Percentiles rank a stretch among this genome's conserved stretches.
These are phyloP conservation scores for Lipophrys pholis DNA, from an alignment of 2,113 vertebrate genomes.

Conservation along the genomic window DNA sequence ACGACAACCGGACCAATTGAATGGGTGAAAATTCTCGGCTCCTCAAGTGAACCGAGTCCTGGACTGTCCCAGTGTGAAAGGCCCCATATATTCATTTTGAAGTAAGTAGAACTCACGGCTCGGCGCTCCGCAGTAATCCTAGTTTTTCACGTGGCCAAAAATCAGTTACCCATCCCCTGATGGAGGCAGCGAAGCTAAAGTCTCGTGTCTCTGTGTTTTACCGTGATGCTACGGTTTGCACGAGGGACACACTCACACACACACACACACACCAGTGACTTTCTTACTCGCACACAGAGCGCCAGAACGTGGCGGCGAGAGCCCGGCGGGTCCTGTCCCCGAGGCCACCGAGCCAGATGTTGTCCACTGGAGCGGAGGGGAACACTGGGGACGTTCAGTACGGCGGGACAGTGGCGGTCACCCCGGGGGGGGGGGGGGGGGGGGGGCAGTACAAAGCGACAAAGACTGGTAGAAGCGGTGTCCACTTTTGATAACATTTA, in stretches of 20 bases:
- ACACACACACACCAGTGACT: background rate
- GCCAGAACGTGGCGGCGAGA: conserved; percentile 18
- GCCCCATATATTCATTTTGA: too few relatives aligned
- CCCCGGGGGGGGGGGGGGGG: conserved; percentile 15
- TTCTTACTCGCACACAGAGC: conserved; percentile 4
- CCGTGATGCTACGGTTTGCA: conserved; percentile 7
- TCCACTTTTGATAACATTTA: too few relatives aligned
- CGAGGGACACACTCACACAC: conserved; percentile 22
- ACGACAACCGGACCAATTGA: too few relatives aligned
- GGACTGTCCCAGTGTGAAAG: too few relatives aligned
- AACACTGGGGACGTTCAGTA: conserved; percentile 27
- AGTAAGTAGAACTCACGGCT: too few relatives aligned
- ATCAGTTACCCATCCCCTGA: background rate
- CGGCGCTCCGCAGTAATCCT: too few relatives aligned
- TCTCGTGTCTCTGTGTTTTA: conserved; percentile 24
- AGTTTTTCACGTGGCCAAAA: too few relatives aligned
- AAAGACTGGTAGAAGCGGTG: background rate
- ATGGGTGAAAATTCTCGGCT: too few relatives aligned
- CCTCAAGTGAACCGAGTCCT: too few relatives aligned
- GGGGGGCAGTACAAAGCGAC: conserved; percentile 11
- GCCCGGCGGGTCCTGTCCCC: conserved; percentile 44
- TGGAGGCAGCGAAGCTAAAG: conserved; percentile 24
- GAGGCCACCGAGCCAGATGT: conserved; percentile 74
- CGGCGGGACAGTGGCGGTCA: conserved; percentile 29
- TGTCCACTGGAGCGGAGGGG: conserved; percentile 58